phyloP scores from a whole-genome alignment of 2,113 vertebrate genomes.

The Ptilorrhoa leucosticta region DNA sequence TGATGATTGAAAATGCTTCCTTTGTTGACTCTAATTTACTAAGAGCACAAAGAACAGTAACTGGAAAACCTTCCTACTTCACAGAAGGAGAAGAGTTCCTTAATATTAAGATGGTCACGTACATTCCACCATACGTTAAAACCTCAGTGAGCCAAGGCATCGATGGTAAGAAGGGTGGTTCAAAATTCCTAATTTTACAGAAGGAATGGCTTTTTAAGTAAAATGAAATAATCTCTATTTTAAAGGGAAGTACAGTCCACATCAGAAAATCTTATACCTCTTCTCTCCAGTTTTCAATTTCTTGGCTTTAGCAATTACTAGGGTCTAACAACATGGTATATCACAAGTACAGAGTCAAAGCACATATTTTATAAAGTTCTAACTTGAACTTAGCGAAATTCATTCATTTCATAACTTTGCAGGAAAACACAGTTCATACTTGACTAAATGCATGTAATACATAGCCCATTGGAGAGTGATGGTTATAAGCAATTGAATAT shows the following conservation, averaged over 20 bases:
- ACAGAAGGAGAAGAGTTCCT: not conserved
- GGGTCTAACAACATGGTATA: not conserved
- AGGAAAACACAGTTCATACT: not conserved
- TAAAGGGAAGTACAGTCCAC: not conserved
- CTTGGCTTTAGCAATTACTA: not conserved
- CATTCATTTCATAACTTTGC: not conserved
- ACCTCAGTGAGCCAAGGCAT: not conserved
- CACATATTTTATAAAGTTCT: not conserved
- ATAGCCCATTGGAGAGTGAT: not conserved
- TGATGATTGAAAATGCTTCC: not conserved
- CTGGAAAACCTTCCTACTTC: not conserved
- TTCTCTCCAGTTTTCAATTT: not conserved
- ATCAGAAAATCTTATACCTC: not conserved
- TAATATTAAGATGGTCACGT: not conserved
- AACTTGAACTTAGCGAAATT: not conserved
- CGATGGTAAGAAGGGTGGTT: not conserved
- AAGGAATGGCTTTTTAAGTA: not conserved
- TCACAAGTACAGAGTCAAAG: not conserved
- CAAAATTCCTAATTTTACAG: not conserved
- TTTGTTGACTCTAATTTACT: not conserved
- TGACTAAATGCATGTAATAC: not conserved
- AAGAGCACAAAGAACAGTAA: not conserved
- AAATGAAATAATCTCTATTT: not conserved
- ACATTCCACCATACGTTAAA: not conserved
- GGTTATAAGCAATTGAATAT: not conserved